A percentile compares a stretch with the other conserved stretches of the same genome.
These are phyloP conservation scores for Ahaetulla prasina DNA, from an alignment of 2,113 vertebrate species.

Conservation along the genomic window DNA sequence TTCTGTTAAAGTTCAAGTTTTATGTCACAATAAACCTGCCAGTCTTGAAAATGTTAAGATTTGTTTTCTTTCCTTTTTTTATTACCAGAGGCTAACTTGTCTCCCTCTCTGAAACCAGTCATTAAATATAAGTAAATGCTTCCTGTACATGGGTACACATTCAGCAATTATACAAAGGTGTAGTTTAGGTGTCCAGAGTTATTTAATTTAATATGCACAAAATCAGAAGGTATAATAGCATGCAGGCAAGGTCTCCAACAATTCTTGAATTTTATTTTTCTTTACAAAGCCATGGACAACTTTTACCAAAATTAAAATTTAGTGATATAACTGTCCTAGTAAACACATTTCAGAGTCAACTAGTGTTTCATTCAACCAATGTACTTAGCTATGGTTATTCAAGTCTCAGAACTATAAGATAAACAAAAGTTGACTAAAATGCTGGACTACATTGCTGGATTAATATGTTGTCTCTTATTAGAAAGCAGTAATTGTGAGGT, in stretches of 20 bases:
- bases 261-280: not conserved
- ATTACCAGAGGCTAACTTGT: not conserved
- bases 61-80: not conserved
- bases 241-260: not conserved
- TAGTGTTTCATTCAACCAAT: not conserved
- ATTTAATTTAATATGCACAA: not conserved
- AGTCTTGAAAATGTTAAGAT: not conserved
- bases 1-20: not conserved
- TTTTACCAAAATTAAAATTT: not conserved
- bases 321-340: not conserved
- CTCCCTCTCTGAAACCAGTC: not conserved
- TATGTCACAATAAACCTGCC: constrained; percentile 4
- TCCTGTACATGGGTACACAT: not conserved
- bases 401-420: not conserved
- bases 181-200: not conserved
- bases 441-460: not conserved
- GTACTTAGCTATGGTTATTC: not conserved
- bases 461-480: not conserved
- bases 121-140: not conserved
- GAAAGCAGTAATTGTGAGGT: not conserved
- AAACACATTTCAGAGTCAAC: not conserved
- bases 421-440: not conserved
- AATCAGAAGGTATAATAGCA: not conserved
- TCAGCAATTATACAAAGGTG: not conserved
- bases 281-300: not conserved